Percentiles rank a stretch among this genome's conserved stretches.
These are phyloP conservation scores for Eumerus sabulonum DNA, from an alignment of 2,888 invertebrate genomes.

Conservation along the genomic window DNA sequence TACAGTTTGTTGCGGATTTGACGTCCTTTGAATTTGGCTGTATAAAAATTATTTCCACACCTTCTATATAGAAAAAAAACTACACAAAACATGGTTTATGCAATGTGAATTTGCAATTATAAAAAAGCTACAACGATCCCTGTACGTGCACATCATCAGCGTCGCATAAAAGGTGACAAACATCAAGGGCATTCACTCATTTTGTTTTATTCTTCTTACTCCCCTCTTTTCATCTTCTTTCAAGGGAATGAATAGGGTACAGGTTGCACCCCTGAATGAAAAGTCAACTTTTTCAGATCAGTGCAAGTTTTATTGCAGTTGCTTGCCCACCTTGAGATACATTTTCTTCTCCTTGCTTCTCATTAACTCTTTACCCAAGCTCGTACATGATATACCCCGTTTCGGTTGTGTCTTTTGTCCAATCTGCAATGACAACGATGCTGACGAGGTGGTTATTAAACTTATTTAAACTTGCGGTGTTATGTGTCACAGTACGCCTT, in stretches of 20 bases:
- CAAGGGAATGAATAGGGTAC: constrained; percentile 23
- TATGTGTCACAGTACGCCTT: constrained; percentile 22
- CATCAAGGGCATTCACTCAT: constrained; percentile 50
- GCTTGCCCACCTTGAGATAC: constrained; percentile 65
- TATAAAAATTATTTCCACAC: too few relatives aligned
- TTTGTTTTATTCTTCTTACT: constrained; percentile 25
- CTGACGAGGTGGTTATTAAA: constrained; percentile 54
- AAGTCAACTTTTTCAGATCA: neutral
- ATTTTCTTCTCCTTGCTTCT: constrained; percentile 33
- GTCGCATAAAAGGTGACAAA: constrained; percentile 31
- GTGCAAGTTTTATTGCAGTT: neutral
- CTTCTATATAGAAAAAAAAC: too few relatives aligned
- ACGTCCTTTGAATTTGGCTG: neutral
- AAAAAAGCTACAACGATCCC: too few relatives aligned
- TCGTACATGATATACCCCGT: constrained; percentile 10
- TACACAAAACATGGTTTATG: too few relatives aligned
- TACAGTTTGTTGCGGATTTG: constrained; percentile 22
- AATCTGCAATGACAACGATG: too few relatives aligned
- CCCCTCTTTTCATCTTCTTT: constrained; percentile 1
- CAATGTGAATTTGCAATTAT: too few relatives aligned
- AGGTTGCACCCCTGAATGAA: constrained; percentile 50
- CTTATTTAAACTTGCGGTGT: constrained; percentile 43
- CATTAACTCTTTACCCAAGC: constrained; percentile 12
- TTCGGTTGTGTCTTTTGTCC: constrained; percentile 17
- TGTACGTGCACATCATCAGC: constrained; percentile 32